phyloP scores from a whole-genome alignment of 2,797 vertebrate genomes.

The Onychomys arenicola region DNA sequence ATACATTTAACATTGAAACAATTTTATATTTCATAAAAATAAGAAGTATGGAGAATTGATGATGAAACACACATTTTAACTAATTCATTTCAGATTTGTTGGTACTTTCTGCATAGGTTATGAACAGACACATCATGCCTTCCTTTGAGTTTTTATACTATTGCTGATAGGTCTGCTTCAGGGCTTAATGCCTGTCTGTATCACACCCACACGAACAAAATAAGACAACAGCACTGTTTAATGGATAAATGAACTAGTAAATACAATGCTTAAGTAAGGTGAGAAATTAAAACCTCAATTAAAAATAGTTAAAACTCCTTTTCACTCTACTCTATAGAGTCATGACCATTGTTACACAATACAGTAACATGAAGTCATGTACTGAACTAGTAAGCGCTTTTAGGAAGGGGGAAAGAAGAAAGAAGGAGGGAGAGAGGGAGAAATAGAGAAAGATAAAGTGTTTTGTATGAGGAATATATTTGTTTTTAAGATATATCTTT shows the following conservation, averaged over 20 bases:
- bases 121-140: background rate
- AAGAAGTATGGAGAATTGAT: background rate
- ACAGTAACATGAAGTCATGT: background rate
- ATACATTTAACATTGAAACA: background rate
- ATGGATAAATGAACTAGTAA: constrained; percentile 8
- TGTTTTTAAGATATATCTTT: background rate
- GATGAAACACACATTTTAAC: background rate
- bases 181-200: background rate
- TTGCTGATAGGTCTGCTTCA: background rate
- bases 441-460: background rate
- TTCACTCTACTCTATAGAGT: background rate
- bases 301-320: background rate
- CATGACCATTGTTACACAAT: background rate
- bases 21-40: constrained; percentile 38
- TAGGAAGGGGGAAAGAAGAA: background rate
- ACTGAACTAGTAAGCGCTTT: background rate
- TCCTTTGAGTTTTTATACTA: background rate
- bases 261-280: background rate
- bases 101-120: background rate
- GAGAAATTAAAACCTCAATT: constrained; percentile 24
- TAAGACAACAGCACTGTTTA: background rate
- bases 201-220: background rate
- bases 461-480: background rate
- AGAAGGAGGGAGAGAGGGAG: background rate
- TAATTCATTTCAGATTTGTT: constrained; percentile 1